Percentiles rank a stretch among this genome's conserved stretches.
phyloP scores from a whole-genome alignment of 2,797 vertebrate genomes.

The Naso thynnoides region DNA sequence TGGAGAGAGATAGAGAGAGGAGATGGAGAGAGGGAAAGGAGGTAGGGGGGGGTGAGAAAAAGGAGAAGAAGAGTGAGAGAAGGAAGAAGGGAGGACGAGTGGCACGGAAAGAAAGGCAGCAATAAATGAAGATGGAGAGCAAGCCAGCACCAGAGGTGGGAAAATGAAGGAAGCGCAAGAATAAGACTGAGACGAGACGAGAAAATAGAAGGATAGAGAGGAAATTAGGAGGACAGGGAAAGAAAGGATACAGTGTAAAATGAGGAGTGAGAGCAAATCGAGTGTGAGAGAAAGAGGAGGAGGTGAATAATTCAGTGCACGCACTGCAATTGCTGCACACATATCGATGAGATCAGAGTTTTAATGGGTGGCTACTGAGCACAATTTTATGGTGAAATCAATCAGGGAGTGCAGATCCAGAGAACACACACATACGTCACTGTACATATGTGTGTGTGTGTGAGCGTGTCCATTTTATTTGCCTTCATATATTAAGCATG shows the following conservation, averaged over 20 bases:
- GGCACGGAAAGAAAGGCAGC: slow-evolving; percentile 14
- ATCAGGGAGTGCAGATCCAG: slow-evolving; percentile 79
- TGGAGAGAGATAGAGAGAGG: slow-evolving; percentile 61
- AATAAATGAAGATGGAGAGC: slow-evolving; percentile 40
- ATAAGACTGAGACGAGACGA: slow-evolving; percentile 34
- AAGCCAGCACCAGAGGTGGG: slow-evolving; percentile 32
- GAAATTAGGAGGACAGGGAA: slow-evolving; percentile 58
- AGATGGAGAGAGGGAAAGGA: slow-evolving; percentile 14
- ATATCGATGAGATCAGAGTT: slow-evolving; percentile 89
- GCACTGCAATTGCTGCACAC: slow-evolving; percentile 86
- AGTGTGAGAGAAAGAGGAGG: slow-evolving; percentile 60
- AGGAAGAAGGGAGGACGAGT: slow-evolving; percentile 26
- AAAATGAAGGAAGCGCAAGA: slow-evolving; percentile 36
- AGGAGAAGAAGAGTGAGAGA: slow-evolving; percentile 24
- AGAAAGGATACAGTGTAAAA: slow-evolving; percentile 49
- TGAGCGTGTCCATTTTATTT: slow-evolving; percentile 3
- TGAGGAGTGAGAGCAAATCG: slow-evolving; percentile 58
- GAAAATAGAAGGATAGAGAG: slow-evolving; percentile 36
- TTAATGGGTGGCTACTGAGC: slow-evolving; percentile 89
- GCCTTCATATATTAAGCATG: slow-evolving; percentile 4
- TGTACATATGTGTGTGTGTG: slow-evolving; percentile 39
- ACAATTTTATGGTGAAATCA: slow-evolving; percentile 91
- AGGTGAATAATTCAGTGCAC: slow-evolving; percentile 81
- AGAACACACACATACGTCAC: slow-evolving; percentile 71
- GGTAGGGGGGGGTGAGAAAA: slow-evolving; percentile 25